Conservation (phyloP, 1,140 invertebrate species). For the Bicyclus anynana region DNA sequence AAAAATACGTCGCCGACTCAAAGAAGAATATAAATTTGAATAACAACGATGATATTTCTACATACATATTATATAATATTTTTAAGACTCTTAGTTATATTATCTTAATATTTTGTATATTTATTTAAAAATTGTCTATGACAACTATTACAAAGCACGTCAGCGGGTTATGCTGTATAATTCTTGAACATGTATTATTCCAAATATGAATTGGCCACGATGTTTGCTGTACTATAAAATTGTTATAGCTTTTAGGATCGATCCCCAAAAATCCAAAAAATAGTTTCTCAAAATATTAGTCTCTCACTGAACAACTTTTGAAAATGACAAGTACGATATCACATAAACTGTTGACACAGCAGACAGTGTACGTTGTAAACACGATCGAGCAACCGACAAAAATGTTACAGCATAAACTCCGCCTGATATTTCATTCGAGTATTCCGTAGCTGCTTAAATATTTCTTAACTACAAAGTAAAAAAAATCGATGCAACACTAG, state of each 20-base stretch:
- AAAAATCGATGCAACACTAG: slow-evolving; percentile 22
- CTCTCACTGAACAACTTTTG: too few species aligned
- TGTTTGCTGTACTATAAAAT: too few species aligned
- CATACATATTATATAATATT: slow-evolving; percentile 27
- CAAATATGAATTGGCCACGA: too few species aligned
- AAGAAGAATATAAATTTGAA: slow-evolving; percentile 58
- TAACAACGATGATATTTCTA: slow-evolving; percentile 55
- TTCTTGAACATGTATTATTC: too few species aligned
- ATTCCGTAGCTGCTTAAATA: slow-evolving; percentile 38
- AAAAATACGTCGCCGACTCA: slow-evolving; percentile 55
- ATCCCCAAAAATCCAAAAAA: too few species aligned
- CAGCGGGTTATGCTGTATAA: neutral
- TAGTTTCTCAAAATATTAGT: too few species aligned
- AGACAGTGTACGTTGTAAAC: too few species aligned
- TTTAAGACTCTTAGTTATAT: too few species aligned
- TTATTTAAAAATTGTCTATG: slow-evolving; percentile 24
- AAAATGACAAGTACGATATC: too few species aligned
- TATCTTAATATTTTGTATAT: slow-evolving; percentile 41
- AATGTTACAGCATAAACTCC: too few species aligned
- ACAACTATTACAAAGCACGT: slow-evolving; percentile 37
- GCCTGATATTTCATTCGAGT: slow-evolving; percentile 33
- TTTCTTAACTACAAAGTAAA: slow-evolving; percentile 28
- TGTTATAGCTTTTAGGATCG: too few species aligned
- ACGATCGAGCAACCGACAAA: neutral
- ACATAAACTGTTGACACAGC: too few species aligned